Evolutionary conservation across 1,140 invertebrate genomes (phyloP).

Genomic region (Elysia chlorotica): DNA sequence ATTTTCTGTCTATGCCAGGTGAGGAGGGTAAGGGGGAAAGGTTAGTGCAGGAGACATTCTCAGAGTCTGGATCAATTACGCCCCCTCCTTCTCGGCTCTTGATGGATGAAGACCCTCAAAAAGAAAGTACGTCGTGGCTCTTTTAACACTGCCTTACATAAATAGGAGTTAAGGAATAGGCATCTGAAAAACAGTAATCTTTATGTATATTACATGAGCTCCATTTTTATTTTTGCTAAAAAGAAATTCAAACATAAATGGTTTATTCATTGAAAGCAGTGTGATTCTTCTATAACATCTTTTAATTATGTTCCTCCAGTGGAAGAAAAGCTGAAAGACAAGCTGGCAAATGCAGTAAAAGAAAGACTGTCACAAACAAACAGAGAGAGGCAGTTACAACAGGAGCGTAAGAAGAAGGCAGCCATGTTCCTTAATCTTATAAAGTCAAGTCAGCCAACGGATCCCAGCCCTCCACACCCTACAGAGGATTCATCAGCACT

Average conservation of each 20-base stretch:
- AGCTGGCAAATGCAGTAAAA: conserved; percentile 67
- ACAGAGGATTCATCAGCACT: conserved; percentile 8
- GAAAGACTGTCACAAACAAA: conserved; percentile 68
- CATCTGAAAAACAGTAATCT: too few species aligned
- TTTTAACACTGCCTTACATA: too few species aligned
- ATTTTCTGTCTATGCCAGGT: too few species aligned
- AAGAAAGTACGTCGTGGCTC: conserved; percentile 7
- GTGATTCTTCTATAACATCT: neutral
- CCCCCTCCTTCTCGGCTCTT: too few species aligned
- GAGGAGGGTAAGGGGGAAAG: too few species aligned
- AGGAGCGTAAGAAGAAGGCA: conserved; percentile 72
- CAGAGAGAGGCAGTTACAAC: conserved; percentile 72
- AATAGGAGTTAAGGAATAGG: too few species aligned
- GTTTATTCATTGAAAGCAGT: neutral
- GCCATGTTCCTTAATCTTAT: conserved; percentile 63
- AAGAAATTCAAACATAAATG: too few species aligned
- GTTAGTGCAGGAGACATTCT: too few species aligned
- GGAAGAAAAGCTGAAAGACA: conserved; percentile 72
- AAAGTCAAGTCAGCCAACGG: conserved; percentile 38
- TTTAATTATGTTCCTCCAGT: conserved; percentile 56
- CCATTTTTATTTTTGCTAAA: too few species aligned
- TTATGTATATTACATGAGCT: too few species aligned
- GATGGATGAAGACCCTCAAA: conserved; percentile 14
- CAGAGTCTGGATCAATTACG: too few species aligned
- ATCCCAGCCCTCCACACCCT: neutral